Conservation (phyloP, 2,113 vertebrate species). For the Aphyosemion australe region DNA sequence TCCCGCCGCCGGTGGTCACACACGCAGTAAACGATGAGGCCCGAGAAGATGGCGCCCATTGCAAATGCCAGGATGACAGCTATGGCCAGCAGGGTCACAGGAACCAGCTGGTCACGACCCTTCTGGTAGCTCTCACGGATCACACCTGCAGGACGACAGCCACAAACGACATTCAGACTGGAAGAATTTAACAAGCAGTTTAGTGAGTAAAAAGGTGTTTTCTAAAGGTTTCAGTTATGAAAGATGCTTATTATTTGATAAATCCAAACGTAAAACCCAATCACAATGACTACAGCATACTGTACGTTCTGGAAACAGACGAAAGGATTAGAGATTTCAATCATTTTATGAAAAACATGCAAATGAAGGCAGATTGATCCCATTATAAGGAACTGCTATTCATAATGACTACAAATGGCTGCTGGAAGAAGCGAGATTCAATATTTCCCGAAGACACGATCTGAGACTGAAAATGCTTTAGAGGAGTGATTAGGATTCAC, state of each 20-base stretch:
- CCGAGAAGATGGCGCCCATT: constrained; percentile 96
- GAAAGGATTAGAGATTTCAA: constrained; percentile 54
- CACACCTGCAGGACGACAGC: constrained; percentile 84
- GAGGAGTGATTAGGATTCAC: constrained; percentile 64
- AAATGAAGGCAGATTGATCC: constrained; percentile 53
- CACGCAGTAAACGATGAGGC: constrained; percentile 95
- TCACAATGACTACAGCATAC: constrained; percentile 40
- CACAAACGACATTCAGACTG: constrained; percentile 52
- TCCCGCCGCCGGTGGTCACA: constrained; percentile 93
- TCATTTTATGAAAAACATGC: constrained; percentile 49
- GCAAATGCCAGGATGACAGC: constrained; percentile 96
- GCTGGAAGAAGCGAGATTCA: constrained; percentile 54
- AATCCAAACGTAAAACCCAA: constrained; percentile 23
- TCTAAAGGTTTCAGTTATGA: constrained; percentile 17
- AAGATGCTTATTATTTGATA: constrained; percentile 18
- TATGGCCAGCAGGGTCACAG: constrained; percentile 92
- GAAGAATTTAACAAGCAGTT: not conserved
- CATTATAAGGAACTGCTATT: constrained; percentile 47
- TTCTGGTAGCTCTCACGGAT: constrained; percentile 98
- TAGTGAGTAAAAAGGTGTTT: constrained; percentile 15
- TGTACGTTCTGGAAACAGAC: constrained; percentile 15
- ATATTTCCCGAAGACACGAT: constrained; percentile 58
- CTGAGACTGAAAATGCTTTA: constrained; percentile 57
- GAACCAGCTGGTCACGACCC: constrained; percentile 94
- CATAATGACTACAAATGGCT: constrained; percentile 28